Percentiles rank a stretch among this genome's conserved stretches.
phyloP scores from a whole-genome alignment of 2,113 vertebrate species.

The Pipa parva region DNA sequence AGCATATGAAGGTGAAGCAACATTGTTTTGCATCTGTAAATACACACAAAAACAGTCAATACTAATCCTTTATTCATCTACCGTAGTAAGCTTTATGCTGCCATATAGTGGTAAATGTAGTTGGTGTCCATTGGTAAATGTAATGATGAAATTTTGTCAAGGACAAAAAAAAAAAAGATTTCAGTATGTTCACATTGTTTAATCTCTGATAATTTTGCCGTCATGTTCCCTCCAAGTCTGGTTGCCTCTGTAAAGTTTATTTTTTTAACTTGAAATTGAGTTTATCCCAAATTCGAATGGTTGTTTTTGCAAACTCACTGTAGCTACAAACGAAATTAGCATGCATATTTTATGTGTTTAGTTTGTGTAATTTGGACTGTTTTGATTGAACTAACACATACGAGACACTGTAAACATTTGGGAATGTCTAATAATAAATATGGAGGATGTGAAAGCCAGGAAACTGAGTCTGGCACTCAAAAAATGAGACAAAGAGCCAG shows the following conservation, averaged over 20 bases:
- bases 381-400: conserved; percentile 42
- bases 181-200: not conserved
- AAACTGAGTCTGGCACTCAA: conserved; percentile 8
- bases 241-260: conserved; percentile 16
- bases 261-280: conserved; percentile 35
- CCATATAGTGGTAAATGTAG: too few relatives aligned
- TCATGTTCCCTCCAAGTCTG: conserved; percentile 30
- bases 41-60: too few relatives aligned
- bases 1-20: too few relatives aligned
- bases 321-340: conserved; percentile 42
- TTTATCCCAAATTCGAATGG: conserved; percentile 41
- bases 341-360: conserved; percentile 41
- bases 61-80: too few relatives aligned
- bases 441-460: conserved; percentile 12
- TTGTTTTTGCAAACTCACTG: conserved; percentile 43
- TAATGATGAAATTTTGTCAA: too few relatives aligned
- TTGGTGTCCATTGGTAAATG: too few relatives aligned
- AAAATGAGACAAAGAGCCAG: not conserved
- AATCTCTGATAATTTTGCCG: conserved; percentile 1
- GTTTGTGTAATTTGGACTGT: conserved; percentile 42
- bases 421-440: conserved; percentile 43
- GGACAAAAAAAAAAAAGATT: conserved; percentile 16
- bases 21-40: too few relatives aligned
- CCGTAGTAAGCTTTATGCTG: too few relatives aligned
- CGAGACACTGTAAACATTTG: conserved; percentile 32